These are phyloP conservation scores for Tetrax tetrax DNA, from an alignment of 2,113 vertebrate genomes.

Conservation along the genomic window DNA sequence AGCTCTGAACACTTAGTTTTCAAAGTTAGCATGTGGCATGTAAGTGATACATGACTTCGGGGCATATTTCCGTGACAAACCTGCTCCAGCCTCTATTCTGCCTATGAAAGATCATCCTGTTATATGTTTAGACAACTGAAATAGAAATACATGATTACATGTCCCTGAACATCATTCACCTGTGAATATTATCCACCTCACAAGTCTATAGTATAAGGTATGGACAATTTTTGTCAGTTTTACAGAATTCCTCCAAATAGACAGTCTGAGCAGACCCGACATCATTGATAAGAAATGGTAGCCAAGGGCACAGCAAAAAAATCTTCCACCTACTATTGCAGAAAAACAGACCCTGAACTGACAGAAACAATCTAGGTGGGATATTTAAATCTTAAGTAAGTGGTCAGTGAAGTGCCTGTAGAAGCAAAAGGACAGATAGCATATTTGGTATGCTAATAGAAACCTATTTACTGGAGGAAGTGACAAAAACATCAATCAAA, in stretches of 20 bases:
- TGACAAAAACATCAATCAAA: conserved; percentile 88
- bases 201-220: not conserved
- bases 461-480: conserved; percentile 84
- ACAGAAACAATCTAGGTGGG: conserved; percentile 72
- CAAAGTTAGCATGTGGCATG: not conserved
- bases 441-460: conserved; percentile 83
- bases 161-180: not conserved
- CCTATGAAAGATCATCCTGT: not conserved
- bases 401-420: conserved; percentile 78
- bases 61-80: not conserved
- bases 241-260: not conserved
- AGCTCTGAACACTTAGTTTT: not conserved
- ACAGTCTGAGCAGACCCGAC: not conserved
- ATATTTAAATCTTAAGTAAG: conserved; percentile 80
- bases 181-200: not conserved
- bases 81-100: not conserved
- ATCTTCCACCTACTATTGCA: not conserved
- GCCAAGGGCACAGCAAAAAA: not conserved
- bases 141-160: not conserved
- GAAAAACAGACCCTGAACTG: conserved; percentile 63
- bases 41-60: conserved; percentile 26
- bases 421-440: conserved; percentile 78
- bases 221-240: not conserved
- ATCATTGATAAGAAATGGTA: not conserved
- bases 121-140: not conserved